These are phyloP conservation scores for Macropodus opercularis DNA, from an alignment of 2,797 vertebrate species.

Conservation along the genomic window DNA sequence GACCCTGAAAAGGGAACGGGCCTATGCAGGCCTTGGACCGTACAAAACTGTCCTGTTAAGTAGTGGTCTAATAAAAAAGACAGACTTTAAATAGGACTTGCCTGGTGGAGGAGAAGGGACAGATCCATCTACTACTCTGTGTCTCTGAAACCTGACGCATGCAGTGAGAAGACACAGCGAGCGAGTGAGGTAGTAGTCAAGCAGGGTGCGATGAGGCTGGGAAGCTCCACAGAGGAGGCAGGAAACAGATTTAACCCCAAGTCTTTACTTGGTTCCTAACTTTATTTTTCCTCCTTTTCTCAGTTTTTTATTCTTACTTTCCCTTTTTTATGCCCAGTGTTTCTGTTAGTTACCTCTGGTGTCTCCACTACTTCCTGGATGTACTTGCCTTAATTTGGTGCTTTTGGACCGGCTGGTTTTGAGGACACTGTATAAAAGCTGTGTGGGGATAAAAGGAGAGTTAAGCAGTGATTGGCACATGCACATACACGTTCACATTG, in stretches of 20 bases:
- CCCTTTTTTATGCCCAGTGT: not conserved
- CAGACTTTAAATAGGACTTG: constrained; percentile 58
- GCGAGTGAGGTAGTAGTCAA: constrained; percentile 1
- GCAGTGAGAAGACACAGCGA: not conserved
- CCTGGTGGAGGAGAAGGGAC: constrained; percentile 38
- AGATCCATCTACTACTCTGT: constrained; percentile 27
- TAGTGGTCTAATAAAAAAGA: constrained; percentile 54
- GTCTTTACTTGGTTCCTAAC: too few relatives aligned
- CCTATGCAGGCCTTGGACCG: constrained; percentile 56
- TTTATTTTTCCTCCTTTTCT: not conserved
- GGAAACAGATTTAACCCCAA: too few relatives aligned
- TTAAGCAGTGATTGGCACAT: not conserved
- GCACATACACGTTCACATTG: not conserved
- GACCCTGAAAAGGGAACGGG: constrained; percentile 40
- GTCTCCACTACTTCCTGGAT: not conserved
- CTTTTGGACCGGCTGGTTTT: constrained; percentile 17
- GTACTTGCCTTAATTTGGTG: constrained; percentile 35
- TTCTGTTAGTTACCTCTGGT: constrained; percentile 25
- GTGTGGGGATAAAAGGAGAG: not conserved
- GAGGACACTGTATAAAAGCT: not conserved
- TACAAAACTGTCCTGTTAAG: constrained; percentile 60
- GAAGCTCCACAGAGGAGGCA: too few relatives aligned
- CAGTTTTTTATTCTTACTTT: not conserved
- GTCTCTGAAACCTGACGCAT: not conserved
- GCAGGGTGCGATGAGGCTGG: too few relatives aligned